These are phyloP conservation scores for Epirrhoe alternata DNA, from an alignment of 2,888 invertebrate species.

Conservation along the genomic window DNA sequence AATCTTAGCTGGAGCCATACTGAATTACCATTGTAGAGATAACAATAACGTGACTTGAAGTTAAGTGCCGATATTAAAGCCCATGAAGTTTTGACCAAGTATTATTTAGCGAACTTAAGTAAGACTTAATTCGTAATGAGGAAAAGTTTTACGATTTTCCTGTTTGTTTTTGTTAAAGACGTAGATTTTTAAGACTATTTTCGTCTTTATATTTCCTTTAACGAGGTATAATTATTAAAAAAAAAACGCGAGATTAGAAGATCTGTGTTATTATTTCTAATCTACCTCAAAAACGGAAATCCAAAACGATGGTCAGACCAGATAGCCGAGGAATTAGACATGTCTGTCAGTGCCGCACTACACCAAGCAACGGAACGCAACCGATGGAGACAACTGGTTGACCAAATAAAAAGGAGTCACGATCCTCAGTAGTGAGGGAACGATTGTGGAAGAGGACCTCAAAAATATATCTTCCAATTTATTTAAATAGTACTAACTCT, in stretches of 20 bases:
- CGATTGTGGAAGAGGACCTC: too few relatives aligned
- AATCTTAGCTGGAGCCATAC: constrained; percentile 32
- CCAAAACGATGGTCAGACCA: too few relatives aligned
- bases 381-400: too few relatives aligned
- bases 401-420: too few relatives aligned
- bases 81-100: constrained; percentile 31
- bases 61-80: constrained; percentile 49
- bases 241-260: not conserved
- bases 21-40: constrained; percentile 64
- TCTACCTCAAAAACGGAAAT: too few relatives aligned
- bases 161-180: constrained; percentile 20
- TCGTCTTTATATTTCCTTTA: not conserved
- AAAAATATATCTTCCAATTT: constrained; percentile 27
- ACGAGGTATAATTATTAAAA: not conserved
- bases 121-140: constrained; percentile 47
- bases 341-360: too few relatives aligned
- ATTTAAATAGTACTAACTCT: constrained; percentile 45
- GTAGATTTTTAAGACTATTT: not conserved
- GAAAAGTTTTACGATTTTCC: constrained; percentile 41
- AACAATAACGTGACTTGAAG: constrained; percentile 68
- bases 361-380: too few relatives aligned
- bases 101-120: constrained; percentile 32
- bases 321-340: too few relatives aligned
- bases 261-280: not conserved
- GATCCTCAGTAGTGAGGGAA: too few relatives aligned